phyloP scores from a whole-genome alignment of 2,797 vertebrate species.

The Lophotriccus pileatus region DNA sequence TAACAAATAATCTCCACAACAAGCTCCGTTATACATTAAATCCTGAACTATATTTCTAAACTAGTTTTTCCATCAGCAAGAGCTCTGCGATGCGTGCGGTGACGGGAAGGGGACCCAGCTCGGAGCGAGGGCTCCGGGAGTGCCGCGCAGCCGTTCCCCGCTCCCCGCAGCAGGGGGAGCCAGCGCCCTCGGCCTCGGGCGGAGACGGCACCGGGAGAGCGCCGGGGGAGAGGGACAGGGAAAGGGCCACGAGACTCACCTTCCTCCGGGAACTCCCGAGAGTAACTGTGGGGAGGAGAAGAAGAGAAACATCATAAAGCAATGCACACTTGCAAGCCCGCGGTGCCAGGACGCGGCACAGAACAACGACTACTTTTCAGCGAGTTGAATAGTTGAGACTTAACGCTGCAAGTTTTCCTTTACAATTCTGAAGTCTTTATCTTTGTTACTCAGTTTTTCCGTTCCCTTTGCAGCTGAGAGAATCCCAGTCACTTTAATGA shows the following conservation, averaged over 20 bases:
- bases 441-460: neutral
- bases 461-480: neutral
- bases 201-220: neutral
- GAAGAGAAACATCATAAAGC: neutral
- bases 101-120: neutral
- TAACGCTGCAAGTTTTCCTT: neutral
- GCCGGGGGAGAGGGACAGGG: too few relatives aligned
- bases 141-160: neutral
- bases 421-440: neutral
- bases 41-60: neutral
- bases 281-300: conserved; percentile 76
- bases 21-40: neutral
- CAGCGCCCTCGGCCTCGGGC: conserved; percentile 60
- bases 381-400: neutral
- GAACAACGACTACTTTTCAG: neutral
- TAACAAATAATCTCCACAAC: neutral
- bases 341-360: fast-evolving
- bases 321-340: neutral
- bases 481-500: neutral
- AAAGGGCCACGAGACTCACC: conserved; percentile 74
- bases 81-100: fast-evolving
- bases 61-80: neutral
- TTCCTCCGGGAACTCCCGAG: conserved; percentile 86
- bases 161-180: conserved; percentile 77
- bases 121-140: neutral